Percentiles rank a stretch among this genome's conserved stretches.
These are phyloP conservation scores for Scrobipalpa costella DNA, from an alignment of 2,888 invertebrate genomes.

Conservation along the genomic window DNA sequence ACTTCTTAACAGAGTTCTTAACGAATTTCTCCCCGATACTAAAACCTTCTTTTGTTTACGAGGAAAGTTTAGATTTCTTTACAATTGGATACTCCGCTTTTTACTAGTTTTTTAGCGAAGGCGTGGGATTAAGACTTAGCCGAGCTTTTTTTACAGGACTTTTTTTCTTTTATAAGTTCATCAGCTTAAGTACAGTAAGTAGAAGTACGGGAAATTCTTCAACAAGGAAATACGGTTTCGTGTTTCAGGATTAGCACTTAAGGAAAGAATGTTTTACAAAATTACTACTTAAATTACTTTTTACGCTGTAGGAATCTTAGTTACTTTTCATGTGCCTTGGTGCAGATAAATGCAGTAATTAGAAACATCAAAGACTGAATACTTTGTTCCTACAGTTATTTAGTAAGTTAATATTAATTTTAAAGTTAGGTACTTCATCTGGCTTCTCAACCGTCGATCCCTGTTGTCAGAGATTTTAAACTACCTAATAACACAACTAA, in stretches of 20 bases:
- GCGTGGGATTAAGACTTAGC: conserved; percentile 18
- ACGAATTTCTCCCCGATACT: conserved; percentile 26
- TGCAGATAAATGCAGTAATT: too few relatives aligned
- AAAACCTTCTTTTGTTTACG: conserved; percentile 32
- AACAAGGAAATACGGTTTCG: conserved; percentile 1
- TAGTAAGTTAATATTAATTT: too few relatives aligned
- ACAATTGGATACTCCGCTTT: conserved; percentile 30
- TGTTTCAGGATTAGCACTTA: background rate
- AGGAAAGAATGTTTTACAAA: too few relatives aligned
- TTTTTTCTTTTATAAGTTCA: conserved; percentile 12
- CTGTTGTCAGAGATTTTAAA: too few relatives aligned
- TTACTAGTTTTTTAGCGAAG: conserved; percentile 25
- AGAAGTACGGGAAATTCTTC: background rate
- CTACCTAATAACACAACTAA: too few relatives aligned
- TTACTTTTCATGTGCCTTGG: too few relatives aligned
- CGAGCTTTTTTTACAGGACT: conserved; percentile 8
- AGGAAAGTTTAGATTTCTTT: conserved; percentile 30
- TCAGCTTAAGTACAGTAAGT: conserved; percentile 1
- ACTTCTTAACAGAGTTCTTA: conserved; percentile 23
- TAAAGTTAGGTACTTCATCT: too few relatives aligned
- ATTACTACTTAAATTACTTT: too few relatives aligned
- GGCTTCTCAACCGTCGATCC: too few relatives aligned
- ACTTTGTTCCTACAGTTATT: too few relatives aligned
- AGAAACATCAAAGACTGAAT: too few relatives aligned
- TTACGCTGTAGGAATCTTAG: too few relatives aligned